These are phyloP conservation scores for Poeciliopsis retropinna DNA, from an alignment of 2,113 vertebrate species.

Conservation along the genomic window DNA sequence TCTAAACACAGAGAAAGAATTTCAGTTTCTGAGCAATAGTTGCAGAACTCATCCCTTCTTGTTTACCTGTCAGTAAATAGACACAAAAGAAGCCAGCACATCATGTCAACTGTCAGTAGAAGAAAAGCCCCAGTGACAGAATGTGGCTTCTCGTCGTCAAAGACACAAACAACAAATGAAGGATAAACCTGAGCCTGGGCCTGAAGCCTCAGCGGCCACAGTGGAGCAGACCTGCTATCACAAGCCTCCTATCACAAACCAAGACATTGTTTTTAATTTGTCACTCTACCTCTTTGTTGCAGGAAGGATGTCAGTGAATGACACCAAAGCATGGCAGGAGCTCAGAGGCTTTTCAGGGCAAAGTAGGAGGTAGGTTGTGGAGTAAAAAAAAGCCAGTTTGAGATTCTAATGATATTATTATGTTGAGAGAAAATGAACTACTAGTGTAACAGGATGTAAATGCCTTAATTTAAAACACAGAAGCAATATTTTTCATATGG, in stretches of 20 bases:
- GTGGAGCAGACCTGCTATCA: slow-evolving; percentile 15
- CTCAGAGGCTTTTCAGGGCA: slow-evolving; percentile 10
- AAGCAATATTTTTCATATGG: too few species aligned
- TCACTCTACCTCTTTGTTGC: slow-evolving; percentile 32
- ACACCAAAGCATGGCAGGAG: background rate
- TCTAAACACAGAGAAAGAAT: too few species aligned
- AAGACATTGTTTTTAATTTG: slow-evolving; percentile 24
- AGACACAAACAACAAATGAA: slow-evolving; percentile 28
- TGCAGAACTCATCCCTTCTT: too few species aligned
- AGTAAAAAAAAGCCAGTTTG: background rate
- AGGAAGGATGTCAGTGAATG: slow-evolving; percentile 9
- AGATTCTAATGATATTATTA: too few species aligned
- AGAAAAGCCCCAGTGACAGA: too few species aligned
- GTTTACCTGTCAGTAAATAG: too few species aligned
- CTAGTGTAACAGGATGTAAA: too few species aligned
- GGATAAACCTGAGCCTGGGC: slow-evolving; percentile 38
- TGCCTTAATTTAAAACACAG: too few species aligned
- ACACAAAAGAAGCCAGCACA: slow-evolving; percentile 31
- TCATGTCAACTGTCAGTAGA: slow-evolving; percentile 51
- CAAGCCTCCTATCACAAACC: slow-evolving; percentile 45
- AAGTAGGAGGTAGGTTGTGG: slow-evolving; percentile 7
- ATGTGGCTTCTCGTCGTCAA: slow-evolving; percentile 40
- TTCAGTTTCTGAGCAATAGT: too few species aligned
- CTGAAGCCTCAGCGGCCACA: background rate
- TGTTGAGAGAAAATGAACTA: too few species aligned